These are phyloP conservation scores for Eupeodes latifasciatus DNA, from an alignment of 2,888 invertebrate genomes.

Conservation along the genomic window DNA sequence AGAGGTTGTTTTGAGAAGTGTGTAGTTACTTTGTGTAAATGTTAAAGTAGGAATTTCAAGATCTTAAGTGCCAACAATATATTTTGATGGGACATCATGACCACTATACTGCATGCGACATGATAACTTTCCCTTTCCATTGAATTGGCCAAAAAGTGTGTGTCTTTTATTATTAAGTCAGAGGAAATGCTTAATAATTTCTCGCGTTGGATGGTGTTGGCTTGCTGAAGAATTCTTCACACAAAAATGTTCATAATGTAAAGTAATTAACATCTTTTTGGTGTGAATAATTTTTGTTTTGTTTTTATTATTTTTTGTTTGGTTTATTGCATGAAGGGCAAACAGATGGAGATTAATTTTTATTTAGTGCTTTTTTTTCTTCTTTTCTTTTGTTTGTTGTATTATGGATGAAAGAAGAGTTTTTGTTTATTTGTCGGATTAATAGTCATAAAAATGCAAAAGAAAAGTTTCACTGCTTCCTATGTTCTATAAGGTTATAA, in stretches of 20 bases:
- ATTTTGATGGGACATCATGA: constrained; percentile 44
- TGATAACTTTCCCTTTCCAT: constrained; percentile 69
- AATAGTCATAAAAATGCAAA: constrained; percentile 9
- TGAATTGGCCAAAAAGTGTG: not conserved
- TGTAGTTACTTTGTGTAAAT: constrained; percentile 8
- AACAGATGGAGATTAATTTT: constrained; percentile 49
- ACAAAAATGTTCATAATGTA: constrained; percentile 60
- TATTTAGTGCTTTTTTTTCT: constrained; percentile 8
- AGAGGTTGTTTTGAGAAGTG: not conserved
- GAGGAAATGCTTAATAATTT: constrained; percentile 58
- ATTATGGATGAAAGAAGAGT: not conserved
- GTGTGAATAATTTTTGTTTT: constrained; percentile 35
- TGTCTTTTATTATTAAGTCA: constrained; percentile 43
- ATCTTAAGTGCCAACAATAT: constrained; percentile 22
- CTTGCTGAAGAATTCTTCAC: constrained; percentile 26
- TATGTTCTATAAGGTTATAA: not conserved
- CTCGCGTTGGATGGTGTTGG: not conserved
- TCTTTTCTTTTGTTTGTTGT: not conserved
- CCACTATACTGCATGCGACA: not conserved
- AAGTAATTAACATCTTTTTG: constrained; percentile 39
- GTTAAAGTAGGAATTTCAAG: constrained; percentile 46
- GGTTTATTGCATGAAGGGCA: constrained; percentile 55
- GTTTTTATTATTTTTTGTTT: constrained; percentile 12
- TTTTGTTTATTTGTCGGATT: not conserved
- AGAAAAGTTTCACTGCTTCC: constrained; percentile 18